phyloP scores from a whole-genome alignment of 2,888 invertebrate species.

The Melanophora roralis region DNA sequence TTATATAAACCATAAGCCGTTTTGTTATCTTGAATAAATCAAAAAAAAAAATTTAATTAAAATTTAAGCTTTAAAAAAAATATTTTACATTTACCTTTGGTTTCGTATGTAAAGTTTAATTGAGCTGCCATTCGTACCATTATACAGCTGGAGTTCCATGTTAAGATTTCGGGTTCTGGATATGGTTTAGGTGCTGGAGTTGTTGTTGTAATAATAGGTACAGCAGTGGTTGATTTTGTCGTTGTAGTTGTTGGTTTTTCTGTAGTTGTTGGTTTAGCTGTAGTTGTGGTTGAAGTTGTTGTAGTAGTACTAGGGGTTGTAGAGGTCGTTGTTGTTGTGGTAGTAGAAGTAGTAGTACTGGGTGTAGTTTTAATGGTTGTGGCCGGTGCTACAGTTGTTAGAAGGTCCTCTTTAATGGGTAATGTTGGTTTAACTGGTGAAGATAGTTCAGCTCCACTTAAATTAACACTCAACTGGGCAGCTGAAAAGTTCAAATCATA shows the following conservation, averaged over 20 bases:
- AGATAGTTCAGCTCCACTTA: conserved; percentile 49
- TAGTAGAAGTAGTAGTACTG: conserved; percentile 32
- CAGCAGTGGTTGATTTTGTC: conserved; percentile 74
- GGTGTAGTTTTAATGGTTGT: background rate
- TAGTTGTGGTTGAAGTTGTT: conserved; percentile 36
- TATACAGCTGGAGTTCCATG: conserved; percentile 83
- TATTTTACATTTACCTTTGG: conserved; percentile 70
- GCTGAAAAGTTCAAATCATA: conserved; percentile 35
- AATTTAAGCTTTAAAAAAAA: too few relatives aligned
- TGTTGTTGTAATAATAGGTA: conserved; percentile 69
- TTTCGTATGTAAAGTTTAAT: conserved; percentile 79
- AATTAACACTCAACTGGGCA: conserved; percentile 60
- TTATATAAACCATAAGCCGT: conserved; percentile 73
- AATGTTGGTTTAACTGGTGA: conserved; percentile 29
- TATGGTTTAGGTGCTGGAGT: conserved; percentile 73
- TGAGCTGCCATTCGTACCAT: conserved; percentile 83
- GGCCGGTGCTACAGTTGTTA: background rate
- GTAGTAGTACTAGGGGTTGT: conserved; percentile 46
- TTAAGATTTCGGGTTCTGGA: conserved; percentile 75
- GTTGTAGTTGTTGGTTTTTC: conserved; percentile 70
- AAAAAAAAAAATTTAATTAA: conserved; percentile 1
- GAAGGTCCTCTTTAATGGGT: conserved; percentile 36
- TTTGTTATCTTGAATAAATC: conserved; percentile 74
- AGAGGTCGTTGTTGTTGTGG: conserved; percentile 26
- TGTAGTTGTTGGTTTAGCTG: conserved; percentile 54